phyloP scores from a whole-genome alignment of 2,113 vertebrate genomes.

The Narcine bancroftii region DNA sequence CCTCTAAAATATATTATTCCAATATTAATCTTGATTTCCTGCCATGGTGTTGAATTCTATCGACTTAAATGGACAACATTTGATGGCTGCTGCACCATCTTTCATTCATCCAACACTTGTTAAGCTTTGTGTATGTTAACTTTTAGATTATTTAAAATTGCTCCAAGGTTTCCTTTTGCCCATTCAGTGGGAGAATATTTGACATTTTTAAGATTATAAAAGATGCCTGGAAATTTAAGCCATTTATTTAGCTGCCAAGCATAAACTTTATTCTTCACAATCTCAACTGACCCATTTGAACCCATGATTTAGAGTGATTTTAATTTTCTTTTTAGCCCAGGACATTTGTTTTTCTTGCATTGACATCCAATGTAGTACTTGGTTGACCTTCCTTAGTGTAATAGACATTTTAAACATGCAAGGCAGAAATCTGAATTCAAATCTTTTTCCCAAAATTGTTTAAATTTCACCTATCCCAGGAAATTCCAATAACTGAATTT shows the following conservation, averaged over 20 bases:
- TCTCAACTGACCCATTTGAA: not conserved
- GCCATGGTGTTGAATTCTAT: not conserved
- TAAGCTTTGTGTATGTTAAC: not conserved
- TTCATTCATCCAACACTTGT: not conserved
- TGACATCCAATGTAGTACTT: too few relatives aligned
- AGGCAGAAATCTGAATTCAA: not conserved
- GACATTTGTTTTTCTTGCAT: not conserved
- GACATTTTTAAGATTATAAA: not conserved
- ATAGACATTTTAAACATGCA: not conserved
- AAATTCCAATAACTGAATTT: not conserved
- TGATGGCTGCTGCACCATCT: not conserved
- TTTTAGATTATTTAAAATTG: not conserved
- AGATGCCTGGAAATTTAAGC: not conserved
- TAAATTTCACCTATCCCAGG: not conserved
- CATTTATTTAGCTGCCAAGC: not conserved
- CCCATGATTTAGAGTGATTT: not conserved
- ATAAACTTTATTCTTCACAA: not conserved
- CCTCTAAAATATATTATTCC: not conserved
- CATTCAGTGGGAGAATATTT: not conserved
- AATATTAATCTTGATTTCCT: not conserved
- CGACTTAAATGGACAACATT: not conserved
- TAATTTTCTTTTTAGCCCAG: not conserved
- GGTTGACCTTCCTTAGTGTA: not conserved
- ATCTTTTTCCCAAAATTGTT: conserved; percentile 23
- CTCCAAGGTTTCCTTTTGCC: too few relatives aligned